Evolutionary conservation across 1,140 invertebrate species (phyloP).

Genomic region (Trichonephila clavata): DNA sequence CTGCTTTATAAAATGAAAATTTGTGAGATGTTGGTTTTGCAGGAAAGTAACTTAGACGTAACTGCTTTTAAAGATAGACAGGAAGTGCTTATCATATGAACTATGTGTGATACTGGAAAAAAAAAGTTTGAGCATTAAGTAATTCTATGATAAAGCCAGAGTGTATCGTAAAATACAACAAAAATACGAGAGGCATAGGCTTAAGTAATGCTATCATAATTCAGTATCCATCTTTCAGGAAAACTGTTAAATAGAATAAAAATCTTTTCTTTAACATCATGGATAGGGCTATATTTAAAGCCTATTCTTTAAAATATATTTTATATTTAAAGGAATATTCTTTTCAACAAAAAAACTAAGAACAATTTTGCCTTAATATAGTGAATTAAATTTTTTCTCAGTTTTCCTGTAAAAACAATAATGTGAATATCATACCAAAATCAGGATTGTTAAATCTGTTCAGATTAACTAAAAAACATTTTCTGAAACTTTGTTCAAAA

Average conservation of each 20-base stretch:
- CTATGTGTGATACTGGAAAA: too few relatives aligned
- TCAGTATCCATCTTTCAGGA: neutral
- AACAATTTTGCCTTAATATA: neutral
- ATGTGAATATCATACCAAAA: too few relatives aligned
- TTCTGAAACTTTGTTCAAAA: too few relatives aligned
- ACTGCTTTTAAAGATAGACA: neutral
- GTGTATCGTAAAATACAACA: neutral
- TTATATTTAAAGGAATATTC: neutral
- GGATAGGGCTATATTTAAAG: too few relatives aligned
- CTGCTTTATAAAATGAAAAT: neutral
- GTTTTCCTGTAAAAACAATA: too few relatives aligned
- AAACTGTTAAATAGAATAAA: neutral
- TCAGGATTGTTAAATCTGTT: too few relatives aligned
- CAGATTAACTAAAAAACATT: neutral
- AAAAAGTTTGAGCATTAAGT: neutral
- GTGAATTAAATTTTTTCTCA: neutral
- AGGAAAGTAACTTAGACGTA: neutral
- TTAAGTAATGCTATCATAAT: neutral
- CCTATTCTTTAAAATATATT: neutral
- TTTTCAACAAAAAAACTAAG: neutral
- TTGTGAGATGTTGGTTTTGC: neutral
- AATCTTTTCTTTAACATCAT: neutral
- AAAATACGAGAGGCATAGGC: neutral
- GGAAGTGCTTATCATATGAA: neutral
- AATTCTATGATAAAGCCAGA: neutral